Conservation (phyloP, 1,140 invertebrate species). For the Zaprionus taronus region DNA sequence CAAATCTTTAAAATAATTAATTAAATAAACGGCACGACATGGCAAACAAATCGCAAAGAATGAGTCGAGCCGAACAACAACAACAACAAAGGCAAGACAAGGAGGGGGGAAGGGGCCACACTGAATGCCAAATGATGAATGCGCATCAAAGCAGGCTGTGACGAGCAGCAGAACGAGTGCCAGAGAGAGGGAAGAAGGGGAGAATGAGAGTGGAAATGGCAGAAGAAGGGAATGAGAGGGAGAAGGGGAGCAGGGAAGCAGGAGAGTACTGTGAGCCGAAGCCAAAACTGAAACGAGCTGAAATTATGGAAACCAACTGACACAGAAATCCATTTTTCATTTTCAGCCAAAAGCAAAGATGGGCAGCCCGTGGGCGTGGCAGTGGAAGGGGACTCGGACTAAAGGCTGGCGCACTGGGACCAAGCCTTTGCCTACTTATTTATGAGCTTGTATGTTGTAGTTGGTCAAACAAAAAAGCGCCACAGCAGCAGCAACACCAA, state of each 20-base stretch:
- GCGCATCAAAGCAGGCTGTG: conserved; percentile 62
- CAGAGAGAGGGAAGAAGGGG: conserved; percentile 27
- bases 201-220: conserved; percentile 18
- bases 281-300: conserved; percentile 56
- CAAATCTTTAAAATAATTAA: conserved; percentile 82
- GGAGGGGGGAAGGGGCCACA: background rate
- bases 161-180: conserved; percentile 10
- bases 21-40: conserved; percentile 73
- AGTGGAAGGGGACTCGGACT: conserved; percentile 10
- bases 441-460: conserved; percentile 79
- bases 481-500: conserved; percentile 13
- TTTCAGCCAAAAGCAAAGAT: conserved; percentile 66
- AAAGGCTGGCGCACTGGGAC: conserved; percentile 26
- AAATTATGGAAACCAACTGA: conserved; percentile 83
- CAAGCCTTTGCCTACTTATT: conserved; percentile 77
- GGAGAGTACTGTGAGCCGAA: conserved; percentile 13
- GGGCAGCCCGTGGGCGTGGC: conserved; percentile 32
- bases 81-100: conserved; percentile 28
- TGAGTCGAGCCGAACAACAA: conserved; percentile 21
- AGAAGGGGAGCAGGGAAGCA: background rate
- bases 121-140: conserved; percentile 81
- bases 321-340: conserved; percentile 83
- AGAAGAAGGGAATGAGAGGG: conserved; percentile 33
- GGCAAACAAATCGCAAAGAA: conserved; percentile 48
- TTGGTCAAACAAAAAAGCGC: conserved; percentile 67